Evolutionary conservation across 2,113 vertebrate species (phyloP).

Genomic region (Felis catus): DNA sequence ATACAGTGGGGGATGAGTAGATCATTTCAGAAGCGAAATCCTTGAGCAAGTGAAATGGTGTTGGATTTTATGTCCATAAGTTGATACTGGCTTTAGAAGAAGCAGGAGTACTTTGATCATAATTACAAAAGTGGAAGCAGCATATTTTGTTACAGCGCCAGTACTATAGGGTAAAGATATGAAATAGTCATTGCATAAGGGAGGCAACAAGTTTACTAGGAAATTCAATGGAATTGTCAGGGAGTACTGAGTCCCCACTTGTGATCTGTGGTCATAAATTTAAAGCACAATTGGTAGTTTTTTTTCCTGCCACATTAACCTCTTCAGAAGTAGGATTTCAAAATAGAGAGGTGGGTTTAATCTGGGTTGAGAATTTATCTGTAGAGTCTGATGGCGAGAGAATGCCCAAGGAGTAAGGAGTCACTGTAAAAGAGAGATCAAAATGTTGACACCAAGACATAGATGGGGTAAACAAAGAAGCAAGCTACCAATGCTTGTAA

Average conservation of each 20-base stretch:
- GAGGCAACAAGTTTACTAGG: not conserved
- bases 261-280: not conserved
- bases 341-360: not conserved
- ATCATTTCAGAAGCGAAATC: not conserved
- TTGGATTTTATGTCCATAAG: not conserved
- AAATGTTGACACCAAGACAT: not conserved
- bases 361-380: not conserved
- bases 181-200: not conserved
- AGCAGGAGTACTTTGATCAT: not conserved
- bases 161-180: not conserved
- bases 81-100: not conserved
- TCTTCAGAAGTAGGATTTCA: not conserved
- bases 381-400: not conserved
- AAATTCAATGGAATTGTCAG: not conserved
- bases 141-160: not conserved
- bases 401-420: not conserved
- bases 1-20: not conserved
- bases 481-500: not conserved
- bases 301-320: not conserved
- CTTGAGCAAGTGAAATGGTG: not conserved
- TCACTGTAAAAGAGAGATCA: not conserved
- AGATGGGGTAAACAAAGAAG: not conserved
- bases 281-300: not conserved
- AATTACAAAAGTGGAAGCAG: not conserved
- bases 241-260: not conserved